Conservation (phyloP, 2,113 vertebrate species). For the Etia nguti region DNA sequence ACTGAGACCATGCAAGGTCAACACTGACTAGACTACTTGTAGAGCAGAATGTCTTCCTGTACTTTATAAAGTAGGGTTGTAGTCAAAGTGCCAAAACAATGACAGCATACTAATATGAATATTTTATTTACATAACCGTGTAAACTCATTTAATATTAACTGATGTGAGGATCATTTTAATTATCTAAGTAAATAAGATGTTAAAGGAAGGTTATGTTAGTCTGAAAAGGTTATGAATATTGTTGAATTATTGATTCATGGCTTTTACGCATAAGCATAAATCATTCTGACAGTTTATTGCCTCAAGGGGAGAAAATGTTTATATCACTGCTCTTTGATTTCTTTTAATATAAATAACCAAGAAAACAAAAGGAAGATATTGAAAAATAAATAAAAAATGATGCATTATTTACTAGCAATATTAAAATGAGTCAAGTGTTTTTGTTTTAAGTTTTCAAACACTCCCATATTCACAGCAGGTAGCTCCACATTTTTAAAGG, state of each 20-base stretch:
- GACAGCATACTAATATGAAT: background rate
- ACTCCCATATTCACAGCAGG: background rate
- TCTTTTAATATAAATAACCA: background rate
- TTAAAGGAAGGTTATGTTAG: background rate
- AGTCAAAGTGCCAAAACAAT: background rate
- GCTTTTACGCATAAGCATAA: background rate
- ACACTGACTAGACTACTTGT: background rate
- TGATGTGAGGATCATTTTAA: background rate
- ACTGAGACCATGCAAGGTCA: background rate
- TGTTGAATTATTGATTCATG: conserved; percentile 17
- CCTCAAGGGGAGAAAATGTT: background rate
- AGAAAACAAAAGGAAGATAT: background rate
- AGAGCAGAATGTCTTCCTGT: background rate
- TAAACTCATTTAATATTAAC: background rate
- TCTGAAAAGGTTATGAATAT: background rate
- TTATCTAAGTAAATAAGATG: background rate
- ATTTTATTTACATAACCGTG: background rate
- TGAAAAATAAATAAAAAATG: background rate
- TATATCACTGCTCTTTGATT: background rate
- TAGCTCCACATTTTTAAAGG: background rate
- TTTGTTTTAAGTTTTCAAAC: background rate
- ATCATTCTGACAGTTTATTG: conserved; percentile 23
- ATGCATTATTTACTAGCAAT: background rate
- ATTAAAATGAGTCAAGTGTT: background rate
- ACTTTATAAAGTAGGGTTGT: background rate